Conservation (phyloP, 1,140 invertebrate species). For the Andrena cerasifolii region DNA sequence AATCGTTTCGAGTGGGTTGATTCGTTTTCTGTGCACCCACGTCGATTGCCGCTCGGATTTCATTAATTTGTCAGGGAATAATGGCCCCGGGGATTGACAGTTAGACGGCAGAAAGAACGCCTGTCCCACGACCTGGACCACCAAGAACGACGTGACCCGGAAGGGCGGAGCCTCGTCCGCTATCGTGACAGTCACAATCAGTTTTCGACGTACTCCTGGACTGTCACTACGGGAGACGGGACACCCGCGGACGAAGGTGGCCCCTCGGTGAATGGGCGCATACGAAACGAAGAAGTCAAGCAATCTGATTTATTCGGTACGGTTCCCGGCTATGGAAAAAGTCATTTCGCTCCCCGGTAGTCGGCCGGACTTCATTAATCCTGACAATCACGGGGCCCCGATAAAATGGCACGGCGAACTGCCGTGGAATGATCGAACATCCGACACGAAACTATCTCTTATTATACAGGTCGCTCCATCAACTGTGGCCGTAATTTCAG, state of each 20-base stretch:
- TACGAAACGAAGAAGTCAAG: constrained; percentile 49
- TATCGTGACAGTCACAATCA: constrained; percentile 72
- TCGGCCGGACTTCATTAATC: constrained; percentile 13
- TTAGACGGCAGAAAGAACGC: constrained; percentile 29
- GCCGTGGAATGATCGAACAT: neutral
- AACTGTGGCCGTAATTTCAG: too few species aligned
- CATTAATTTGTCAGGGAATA: too few species aligned
- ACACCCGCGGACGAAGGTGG: constrained; percentile 57
- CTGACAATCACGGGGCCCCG: neutral
- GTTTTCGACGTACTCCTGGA: constrained; percentile 57
- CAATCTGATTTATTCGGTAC: constrained; percentile 46
- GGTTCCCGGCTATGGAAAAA: constrained; percentile 12
- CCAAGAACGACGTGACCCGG: constrained; percentile 66
- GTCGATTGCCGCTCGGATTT: too few species aligned
- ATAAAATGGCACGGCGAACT: neutral
- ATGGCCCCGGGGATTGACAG: constrained; percentile 22
- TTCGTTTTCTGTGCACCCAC: too few species aligned
- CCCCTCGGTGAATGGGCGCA: constrained; percentile 26
- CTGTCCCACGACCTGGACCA: constrained; percentile 64
- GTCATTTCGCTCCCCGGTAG: constrained; percentile 29
- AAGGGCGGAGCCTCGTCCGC: constrained; percentile 66
- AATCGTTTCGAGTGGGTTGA: too few species aligned
- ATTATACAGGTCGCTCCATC: too few species aligned
- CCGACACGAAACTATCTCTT: neutral
- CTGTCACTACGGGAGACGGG: constrained; percentile 67